These are phyloP conservation scores for Alexandromys fortis DNA, from an alignment of 2,113 vertebrate species.

Conservation along the genomic window DNA sequence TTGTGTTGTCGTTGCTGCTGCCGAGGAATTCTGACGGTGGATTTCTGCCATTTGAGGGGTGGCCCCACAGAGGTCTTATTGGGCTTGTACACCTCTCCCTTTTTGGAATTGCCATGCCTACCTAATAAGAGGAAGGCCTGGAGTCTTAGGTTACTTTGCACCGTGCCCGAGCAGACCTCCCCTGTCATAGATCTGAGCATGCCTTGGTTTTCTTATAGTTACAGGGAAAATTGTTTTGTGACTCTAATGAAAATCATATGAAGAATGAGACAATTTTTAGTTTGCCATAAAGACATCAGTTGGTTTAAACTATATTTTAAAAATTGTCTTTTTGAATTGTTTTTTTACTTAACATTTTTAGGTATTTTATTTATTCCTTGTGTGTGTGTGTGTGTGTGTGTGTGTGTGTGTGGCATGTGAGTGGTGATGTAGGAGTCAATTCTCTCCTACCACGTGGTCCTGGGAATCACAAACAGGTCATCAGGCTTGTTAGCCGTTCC, in stretches of 20 bases:
- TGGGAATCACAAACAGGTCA: background rate
- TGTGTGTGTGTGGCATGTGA: background rate
- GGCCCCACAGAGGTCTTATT: background rate
- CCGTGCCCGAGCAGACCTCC: background rate
- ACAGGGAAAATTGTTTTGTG: background rate
- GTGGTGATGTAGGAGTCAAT: background rate
- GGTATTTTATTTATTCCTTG: background rate
- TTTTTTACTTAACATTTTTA: background rate
- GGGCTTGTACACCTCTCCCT: background rate
- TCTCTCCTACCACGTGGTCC: background rate
- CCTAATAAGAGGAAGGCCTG: background rate
- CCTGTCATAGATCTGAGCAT: background rate
- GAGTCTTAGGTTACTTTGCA: background rate
- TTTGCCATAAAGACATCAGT: background rate
- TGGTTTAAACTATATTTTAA: background rate
- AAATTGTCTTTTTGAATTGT: background rate
- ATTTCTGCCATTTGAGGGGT: background rate
- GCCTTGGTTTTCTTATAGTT: background rate
- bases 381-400: background rate
- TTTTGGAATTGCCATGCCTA: background rate
- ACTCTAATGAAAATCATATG: constrained; percentile 2
- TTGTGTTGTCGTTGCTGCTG: background rate
- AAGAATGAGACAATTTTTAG: background rate
- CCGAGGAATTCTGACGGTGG: background rate
- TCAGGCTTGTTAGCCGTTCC: too few relatives aligned